Percentiles rank a stretch among this genome's conserved stretches.
These are phyloP conservation scores for Resseliella maxima DNA, from an alignment of 2,888 invertebrate species.

Conservation along the genomic window DNA sequence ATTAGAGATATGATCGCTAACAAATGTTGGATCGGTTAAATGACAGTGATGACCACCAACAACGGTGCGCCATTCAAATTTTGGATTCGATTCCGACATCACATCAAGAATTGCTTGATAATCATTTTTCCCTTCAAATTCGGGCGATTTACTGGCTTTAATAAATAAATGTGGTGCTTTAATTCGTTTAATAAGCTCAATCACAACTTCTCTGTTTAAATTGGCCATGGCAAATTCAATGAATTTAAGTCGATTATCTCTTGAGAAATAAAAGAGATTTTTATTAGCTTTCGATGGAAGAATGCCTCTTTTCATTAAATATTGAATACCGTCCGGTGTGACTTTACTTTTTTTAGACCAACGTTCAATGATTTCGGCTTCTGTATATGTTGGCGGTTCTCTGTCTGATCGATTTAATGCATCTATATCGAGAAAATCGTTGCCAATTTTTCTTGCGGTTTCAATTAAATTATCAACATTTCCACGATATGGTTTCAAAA, in stretches of 20 bases:
- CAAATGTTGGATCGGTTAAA: conserved; percentile 74
- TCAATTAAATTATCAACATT: background rate
- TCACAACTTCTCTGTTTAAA: conserved; percentile 67
- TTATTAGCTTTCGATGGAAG: conserved; percentile 71
- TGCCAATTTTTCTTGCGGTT: background rate
- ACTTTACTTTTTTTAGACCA: background rate
- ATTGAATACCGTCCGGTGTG: conserved; percentile 71
- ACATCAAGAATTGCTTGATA: conserved; percentile 72
- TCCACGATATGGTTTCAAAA: background rate
- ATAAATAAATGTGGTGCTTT: conserved; percentile 75
- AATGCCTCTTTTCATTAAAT: conserved; percentile 72
- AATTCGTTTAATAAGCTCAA: conserved; percentile 71
- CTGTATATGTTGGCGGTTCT: conserved; percentile 70
- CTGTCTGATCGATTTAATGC: background rate
- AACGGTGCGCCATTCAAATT: conserved; percentile 73
- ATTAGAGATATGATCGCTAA: conserved; percentile 71
- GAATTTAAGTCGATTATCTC: conserved; percentile 71
- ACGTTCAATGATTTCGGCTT: conserved; percentile 73
- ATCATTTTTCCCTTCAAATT: conserved; percentile 71
- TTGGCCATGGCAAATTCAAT: conserved; percentile 64
- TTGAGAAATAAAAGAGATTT: conserved; percentile 72
- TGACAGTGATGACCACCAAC: conserved; percentile 82
- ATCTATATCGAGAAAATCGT: background rate
- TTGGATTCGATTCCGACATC: conserved; percentile 68
- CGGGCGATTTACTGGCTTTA: conserved; percentile 66